Base-by-base conservation (phyloP, 2,888 invertebrate genomes). In the Protodeltote pygarga region DNA sequence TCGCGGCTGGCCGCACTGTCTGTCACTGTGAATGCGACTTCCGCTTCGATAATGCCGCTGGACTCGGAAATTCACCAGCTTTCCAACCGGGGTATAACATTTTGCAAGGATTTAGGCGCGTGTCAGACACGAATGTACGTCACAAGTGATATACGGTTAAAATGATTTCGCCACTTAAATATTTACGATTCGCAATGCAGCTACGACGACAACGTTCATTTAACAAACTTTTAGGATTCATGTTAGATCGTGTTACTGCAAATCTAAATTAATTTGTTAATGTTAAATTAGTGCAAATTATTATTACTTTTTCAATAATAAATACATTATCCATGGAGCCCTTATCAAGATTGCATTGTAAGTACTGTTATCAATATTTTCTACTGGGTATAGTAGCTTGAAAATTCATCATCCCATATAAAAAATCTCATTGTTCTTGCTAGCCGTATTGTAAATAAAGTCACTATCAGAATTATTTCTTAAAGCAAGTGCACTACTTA, bases 21-120 rank as follows among this genome's bases (percentile, higher is more conserved):
- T 67, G 75, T 63, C 74, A 70, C 62, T 52, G 52, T 45, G 52
- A 51, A 52, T 59, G 61, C 64, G 61, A 54, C 65, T 58, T 64
- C 46, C 55, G 49, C 52, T 40, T 27, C 40, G 39, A 60, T 60
- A 62, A 71, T 42, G 51, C 48, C 17, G 21, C 16, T 50, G 29
- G 31, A 47, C 45, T 27, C 27, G 37, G 40, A 45, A 53, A 64
- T 68, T 51, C 34, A 38, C 33, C 21, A 29, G 40, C 31, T 46
- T 24, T 37, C 33, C 24, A 20, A 37, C 35, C 21, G 25, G 3
- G 44, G 33, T 13, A 24, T 39, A 40, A 58, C 28, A 53, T 53
- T 64, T 49, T 40, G 65, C 21, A 21, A 29, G 29, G 38, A 64
- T 64, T 45, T 49, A 52, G 28, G 3, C 3, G 20, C 17, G 29